These are phyloP conservation scores for Antechinus flavipes DNA, from an alignment of 2,113 vertebrate species.

Conservation along the genomic window DNA sequence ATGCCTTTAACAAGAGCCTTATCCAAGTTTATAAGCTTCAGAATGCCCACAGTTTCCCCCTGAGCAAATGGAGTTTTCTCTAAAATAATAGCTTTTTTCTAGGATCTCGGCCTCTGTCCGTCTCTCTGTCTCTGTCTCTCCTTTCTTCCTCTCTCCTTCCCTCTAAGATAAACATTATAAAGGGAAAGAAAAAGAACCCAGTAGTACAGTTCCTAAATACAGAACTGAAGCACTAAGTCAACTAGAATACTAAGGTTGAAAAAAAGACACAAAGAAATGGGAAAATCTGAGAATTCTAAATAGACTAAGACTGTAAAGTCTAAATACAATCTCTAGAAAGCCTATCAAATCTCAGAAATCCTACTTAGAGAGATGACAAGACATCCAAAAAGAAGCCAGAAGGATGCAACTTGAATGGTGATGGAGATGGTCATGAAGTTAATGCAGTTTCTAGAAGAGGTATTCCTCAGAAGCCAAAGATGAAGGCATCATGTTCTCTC, in stretches of 20 bases:
- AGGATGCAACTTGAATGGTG: not conserved
- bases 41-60: not conserved
- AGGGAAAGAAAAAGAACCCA: not conserved
- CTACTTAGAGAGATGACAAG: not conserved
- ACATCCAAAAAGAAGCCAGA: not conserved
- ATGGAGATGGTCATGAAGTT: not conserved
- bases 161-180: not conserved
- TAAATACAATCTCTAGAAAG: not conserved
- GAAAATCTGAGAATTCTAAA: not conserved
- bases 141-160: not conserved
- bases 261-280: not conserved
- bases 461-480: not conserved
- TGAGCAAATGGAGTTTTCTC: not conserved
- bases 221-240: not conserved
- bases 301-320: not conserved
- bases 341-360: not conserved
- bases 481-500: not conserved
- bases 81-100: not conserved
- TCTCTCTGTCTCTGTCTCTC: not conserved
- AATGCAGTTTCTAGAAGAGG: not conserved
- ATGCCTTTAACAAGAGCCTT: not conserved
- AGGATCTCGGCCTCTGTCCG: not conserved
- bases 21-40: not conserved
- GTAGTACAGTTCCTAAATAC: not conserved
- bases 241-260: not conserved